phyloP scores from a whole-genome alignment of 2,113 vertebrate species.

The Hippolais icterina region DNA sequence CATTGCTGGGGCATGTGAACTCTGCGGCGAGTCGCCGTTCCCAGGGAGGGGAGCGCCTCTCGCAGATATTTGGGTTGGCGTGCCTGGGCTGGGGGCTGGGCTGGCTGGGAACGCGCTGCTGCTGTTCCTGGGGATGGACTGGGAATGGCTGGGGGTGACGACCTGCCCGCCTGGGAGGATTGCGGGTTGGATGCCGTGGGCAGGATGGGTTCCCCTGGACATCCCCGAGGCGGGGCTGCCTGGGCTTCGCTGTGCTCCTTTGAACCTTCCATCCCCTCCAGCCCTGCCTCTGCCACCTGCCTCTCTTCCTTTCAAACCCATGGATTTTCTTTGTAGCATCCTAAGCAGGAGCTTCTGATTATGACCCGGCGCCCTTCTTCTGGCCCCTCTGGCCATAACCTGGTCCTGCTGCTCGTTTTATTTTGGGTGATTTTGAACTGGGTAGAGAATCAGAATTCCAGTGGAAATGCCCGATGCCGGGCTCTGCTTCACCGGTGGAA shows the following conservation, averaged over 20 bases:
- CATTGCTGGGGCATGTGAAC: constrained; percentile 58
- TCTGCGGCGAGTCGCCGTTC: not conserved
- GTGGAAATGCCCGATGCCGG: constrained; percentile 45
- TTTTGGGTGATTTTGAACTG: not conserved
- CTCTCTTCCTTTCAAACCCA: not conserved
- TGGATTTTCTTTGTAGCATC: not conserved
- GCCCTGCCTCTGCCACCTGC: not conserved
- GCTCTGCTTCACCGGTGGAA: constrained; percentile 63
- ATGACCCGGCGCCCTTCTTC: not conserved
- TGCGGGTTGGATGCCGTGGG: not conserved
- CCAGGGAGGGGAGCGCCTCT: constrained; percentile 56
- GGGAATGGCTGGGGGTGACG: not conserved
- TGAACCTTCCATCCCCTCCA: not conserved
- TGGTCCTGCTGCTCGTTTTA: accelerated
- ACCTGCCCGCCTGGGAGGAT: not conserved
- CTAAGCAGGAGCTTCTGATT: accelerated
- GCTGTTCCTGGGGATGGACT: constrained; percentile 6
- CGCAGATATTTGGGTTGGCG: constrained; percentile 60
- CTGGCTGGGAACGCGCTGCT: constrained; percentile 18
- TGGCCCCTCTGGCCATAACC: not conserved
- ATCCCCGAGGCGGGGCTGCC: accelerated
- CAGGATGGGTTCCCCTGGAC: not conserved
- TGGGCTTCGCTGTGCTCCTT: not conserved
- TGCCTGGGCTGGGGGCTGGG: constrained; percentile 57
- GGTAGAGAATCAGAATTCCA: constrained; percentile 32